These are phyloP conservation scores for Listronotus bonariensis DNA, from an alignment of 1,140 invertebrate species.

Conservation along the genomic window DNA sequence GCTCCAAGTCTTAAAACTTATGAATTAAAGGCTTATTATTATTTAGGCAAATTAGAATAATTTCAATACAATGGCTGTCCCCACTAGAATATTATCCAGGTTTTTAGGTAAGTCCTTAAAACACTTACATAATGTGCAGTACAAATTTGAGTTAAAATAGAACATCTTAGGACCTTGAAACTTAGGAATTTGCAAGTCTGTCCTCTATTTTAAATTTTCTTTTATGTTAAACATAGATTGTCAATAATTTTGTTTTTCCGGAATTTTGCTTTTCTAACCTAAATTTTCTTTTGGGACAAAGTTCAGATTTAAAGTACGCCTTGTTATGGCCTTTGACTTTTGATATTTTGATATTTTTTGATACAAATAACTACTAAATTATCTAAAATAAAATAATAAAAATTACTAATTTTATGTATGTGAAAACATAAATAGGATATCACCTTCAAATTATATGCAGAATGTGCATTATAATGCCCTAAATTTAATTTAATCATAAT, in stretches of 20 bases:
- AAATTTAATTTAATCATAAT: no score
- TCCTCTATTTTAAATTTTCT: constrained; percentile 4
- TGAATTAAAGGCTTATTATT: constrained; percentile 16
- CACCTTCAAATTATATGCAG: no score
- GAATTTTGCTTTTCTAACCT: constrained; percentile 11
- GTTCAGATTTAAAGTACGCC: constrained; percentile 4
- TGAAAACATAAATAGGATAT: no score
- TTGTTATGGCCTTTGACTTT: constrained; percentile 10
- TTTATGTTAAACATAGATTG: not conserved
- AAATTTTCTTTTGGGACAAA: constrained; percentile 10
- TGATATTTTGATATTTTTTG: not conserved
- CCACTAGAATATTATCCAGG: constrained; percentile 25
- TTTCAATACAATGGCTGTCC: constrained; percentile 19
- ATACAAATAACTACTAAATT: no score
- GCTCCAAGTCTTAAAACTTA: constrained; percentile 4
- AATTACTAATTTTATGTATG: no score
- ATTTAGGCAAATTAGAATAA: constrained; percentile 1
- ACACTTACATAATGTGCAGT: constrained; percentile 28
- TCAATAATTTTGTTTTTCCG: not conserved
- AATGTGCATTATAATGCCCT: no score
- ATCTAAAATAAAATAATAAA: no score
- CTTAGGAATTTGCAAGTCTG: constrained; percentile 3
- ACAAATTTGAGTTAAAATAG: constrained; percentile 29
- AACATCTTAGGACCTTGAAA: constrained; percentile 23
- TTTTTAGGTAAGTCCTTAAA: constrained; percentile 22